phyloP scores from a whole-genome alignment of 1,140 invertebrate species.

The Bombus waltoni region DNA sequence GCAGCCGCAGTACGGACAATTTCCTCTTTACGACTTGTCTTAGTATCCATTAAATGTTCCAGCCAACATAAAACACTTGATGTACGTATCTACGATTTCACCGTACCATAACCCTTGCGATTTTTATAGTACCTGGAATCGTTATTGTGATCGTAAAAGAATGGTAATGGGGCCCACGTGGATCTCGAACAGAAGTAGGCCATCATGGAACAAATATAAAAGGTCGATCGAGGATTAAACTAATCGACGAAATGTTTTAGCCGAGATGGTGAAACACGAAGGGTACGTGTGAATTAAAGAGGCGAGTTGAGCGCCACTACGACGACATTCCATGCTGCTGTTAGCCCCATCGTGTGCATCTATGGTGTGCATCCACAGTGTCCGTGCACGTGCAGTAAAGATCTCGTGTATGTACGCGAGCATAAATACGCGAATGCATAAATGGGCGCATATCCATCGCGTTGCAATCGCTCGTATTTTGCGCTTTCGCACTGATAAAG shows the following conservation, averaged over 20 bases:
- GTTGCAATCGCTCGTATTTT: neutral
- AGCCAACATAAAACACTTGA: neutral
- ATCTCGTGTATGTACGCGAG: constrained; percentile 36
- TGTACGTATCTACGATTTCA: constrained; percentile 15
- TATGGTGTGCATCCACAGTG: constrained; percentile 48
- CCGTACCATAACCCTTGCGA: neutral
- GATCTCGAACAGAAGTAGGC: neutral
- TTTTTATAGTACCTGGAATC: constrained; percentile 12
- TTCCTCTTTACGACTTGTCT: constrained; percentile 30
- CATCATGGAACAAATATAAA: neutral
- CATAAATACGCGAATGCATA: constrained; percentile 56
- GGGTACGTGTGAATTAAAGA: constrained; percentile 79
- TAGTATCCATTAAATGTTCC: constrained; percentile 2
- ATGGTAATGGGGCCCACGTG: neutral
- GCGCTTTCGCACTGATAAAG: neutral
- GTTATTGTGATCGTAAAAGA: constrained; percentile 23
- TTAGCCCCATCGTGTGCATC: constrained; percentile 74
- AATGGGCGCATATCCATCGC: constrained; percentile 49
- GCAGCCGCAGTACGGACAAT: neutral
- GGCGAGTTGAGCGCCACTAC: constrained; percentile 82
- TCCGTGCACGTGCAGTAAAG: constrained; percentile 70
- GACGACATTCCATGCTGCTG: constrained; percentile 81
- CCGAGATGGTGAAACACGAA: neutral
- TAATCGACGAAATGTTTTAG: constrained; percentile 9
- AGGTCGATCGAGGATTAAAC: neutral